A percentile compares a stretch with the other conserved stretches of the same genome.
Evolutionary conservation across 2,888 invertebrate genomes (phyloP).

Genomic region (Teleogryllus oceanicus): DNA sequence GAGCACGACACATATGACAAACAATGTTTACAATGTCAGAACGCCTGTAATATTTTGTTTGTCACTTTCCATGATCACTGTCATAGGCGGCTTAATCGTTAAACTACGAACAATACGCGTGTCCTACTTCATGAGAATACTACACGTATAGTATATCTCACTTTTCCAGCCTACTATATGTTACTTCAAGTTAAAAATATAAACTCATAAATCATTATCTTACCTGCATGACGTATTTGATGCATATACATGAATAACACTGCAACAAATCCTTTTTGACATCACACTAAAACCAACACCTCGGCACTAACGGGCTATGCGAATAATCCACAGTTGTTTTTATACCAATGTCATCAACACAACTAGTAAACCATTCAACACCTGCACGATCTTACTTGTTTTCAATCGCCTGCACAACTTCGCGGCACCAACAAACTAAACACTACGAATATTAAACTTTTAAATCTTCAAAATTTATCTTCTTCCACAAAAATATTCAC

Average conservation of each 20-base stretch:
- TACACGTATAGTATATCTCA: no score
- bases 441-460: slow-evolving; percentile 33
- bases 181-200: no score
- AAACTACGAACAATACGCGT: no score
- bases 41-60: no score
- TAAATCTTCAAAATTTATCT: slow-evolving; percentile 21
- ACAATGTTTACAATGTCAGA: no score
- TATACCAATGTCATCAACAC: slow-evolving; percentile 41
- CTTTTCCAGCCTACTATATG: no score
- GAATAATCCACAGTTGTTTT: slow-evolving; percentile 38
- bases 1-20: no score
- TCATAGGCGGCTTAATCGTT: no score
- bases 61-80: no score
- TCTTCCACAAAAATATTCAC: slow-evolving; percentile 19
- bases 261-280: slow-evolving; percentile 46
- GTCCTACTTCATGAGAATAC: no score
- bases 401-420: slow-evolving; percentile 32
- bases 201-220: slow-evolving; percentile 31
- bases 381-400: slow-evolving; percentile 44
- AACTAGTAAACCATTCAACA: slow-evolving; percentile 45
- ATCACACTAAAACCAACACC: slow-evolving; percentile 45
- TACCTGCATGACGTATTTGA: slow-evolving; percentile 52
- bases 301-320: slow-evolving; percentile 39
- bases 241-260: slow-evolving; percentile 42
- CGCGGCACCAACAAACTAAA: slow-evolving; percentile 30